phyloP scores from a whole-genome alignment of 1,140 invertebrate genomes.

The Pseudomyrmex cubaensis region DNA sequence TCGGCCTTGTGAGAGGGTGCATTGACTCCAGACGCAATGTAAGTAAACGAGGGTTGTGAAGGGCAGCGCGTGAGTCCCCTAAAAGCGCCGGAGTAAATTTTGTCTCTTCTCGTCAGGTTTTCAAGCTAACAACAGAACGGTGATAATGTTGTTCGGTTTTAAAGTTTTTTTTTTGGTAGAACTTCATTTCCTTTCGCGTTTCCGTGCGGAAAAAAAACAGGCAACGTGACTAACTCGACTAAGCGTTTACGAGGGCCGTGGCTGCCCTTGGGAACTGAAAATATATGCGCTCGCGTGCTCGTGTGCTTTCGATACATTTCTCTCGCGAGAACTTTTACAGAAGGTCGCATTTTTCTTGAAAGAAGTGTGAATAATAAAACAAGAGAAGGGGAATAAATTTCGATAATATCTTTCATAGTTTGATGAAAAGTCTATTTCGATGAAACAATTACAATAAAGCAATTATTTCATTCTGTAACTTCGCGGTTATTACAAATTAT shows the following conservation, averaged over 20 bases:
- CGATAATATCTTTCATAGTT: background rate
- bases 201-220: background rate
- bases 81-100: background rate
- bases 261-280: background rate
- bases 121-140: too few relatives aligned
- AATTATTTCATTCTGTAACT: too few relatives aligned
- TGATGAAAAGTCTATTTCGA: background rate
- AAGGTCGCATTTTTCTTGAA: too few relatives aligned
- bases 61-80: background rate
- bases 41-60: slow-evolving; percentile 33
- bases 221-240: background rate
- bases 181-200: too few relatives aligned
- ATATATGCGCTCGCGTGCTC: background rate
- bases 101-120: background rate
- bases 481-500: background rate
- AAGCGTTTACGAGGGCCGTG: background rate
- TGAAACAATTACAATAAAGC: background rate
- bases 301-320: background rate
- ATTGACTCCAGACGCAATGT: slow-evolving; percentile 51
- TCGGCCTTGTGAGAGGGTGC: slow-evolving; percentile 12
- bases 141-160: too few relatives aligned
- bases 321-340: background rate
- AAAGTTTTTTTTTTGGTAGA: too few relatives aligned
- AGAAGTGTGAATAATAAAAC: too few relatives aligned
- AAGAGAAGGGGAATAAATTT: too few relatives aligned